Evolutionary conservation across 1,140 invertebrate species (phyloP), one percentile per base, ranked within the genome.

Genomic region (Dufourea novaeangliae): DNA sequence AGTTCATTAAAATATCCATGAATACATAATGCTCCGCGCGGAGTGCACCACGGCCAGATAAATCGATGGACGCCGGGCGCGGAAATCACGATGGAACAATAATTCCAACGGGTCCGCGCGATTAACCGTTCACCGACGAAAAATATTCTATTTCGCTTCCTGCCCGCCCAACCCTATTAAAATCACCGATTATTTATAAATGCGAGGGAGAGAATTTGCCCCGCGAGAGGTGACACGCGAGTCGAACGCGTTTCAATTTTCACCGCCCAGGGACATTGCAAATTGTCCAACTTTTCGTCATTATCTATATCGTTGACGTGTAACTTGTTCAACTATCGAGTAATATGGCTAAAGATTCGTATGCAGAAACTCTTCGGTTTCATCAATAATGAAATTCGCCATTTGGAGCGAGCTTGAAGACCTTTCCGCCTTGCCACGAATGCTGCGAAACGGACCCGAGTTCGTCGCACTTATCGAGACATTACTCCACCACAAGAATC

Each of bases 301-400:
- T 62, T 62, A 62, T 25, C 41, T 25, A 39, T 22, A 39, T 62
- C 59, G 11, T 25, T n/a, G n/a, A n/a, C 34, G 59, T 22, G 22
- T 39, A 62, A 50, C 46, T 50, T 8, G 46, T n/a, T n/a, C 20
- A 50, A 62, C 14, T 6, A 39, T 39, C 20, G 59, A 25, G 34
- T 89, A 91, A 90, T 89, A 91, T 90, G 90, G 11, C 11, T 12
- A 12, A 4, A 25, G 25, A 12, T 27, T 56, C 32, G 8, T 5
- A 10, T 22, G 22, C 50, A 14, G 27, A 29, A n/a, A n/a, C n/a
- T n/a, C n/a, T n/a, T n/a, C n/a, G n/a, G 17, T 29, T 8, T 29
- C n/a, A 20, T 14, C 25, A 56, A 56, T 44, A 17, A 17, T 44
- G 14, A 12, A 44, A 20, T n/a, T n/a, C n/a, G n/a, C n/a, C n/a